These are phyloP conservation scores for Anseranas semipalmata DNA, from an alignment of 2,113 vertebrate species.

Conservation along the genomic window DNA sequence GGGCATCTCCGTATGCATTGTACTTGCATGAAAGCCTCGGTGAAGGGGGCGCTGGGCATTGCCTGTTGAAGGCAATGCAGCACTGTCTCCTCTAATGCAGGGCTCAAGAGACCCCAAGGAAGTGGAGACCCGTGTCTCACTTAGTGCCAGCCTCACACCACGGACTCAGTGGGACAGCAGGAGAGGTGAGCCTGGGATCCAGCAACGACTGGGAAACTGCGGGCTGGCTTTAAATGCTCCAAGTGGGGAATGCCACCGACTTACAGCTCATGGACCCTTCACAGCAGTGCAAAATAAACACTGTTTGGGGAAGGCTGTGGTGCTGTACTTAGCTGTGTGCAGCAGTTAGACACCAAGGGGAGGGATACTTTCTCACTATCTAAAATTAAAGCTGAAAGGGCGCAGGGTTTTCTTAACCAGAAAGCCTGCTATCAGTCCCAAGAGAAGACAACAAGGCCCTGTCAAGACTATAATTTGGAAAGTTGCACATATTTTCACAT, in stretches of 20 bases:
- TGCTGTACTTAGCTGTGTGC: not conserved
- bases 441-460: not conserved
- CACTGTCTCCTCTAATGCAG: not conserved
- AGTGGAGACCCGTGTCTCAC: not conserved
- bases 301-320: too few relatives aligned
- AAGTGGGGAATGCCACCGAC: not conserved
- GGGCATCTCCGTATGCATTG: accelerated
- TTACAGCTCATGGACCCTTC: not conserved
- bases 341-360: not conserved
- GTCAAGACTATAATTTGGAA: too few relatives aligned
- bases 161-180: not conserved
- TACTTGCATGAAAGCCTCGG: not conserved
- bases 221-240: not conserved
- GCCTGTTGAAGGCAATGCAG: not conserved
- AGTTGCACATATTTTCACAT: not conserved
- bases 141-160: not conserved
- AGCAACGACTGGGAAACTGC: too few relatives aligned
- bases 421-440: not conserved
- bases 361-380: not conserved
- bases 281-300: not conserved
- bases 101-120: not conserved
- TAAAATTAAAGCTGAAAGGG: not conserved
- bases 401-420: not conserved
- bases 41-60: not conserved
- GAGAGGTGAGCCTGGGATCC: not conserved